A percentile compares a stretch with the other conserved stretches of the same genome.
These are phyloP conservation scores for Himantopus leucocephalus DNA, from an alignment of 2,113 vertebrate genomes.

Conservation along the genomic window DNA sequence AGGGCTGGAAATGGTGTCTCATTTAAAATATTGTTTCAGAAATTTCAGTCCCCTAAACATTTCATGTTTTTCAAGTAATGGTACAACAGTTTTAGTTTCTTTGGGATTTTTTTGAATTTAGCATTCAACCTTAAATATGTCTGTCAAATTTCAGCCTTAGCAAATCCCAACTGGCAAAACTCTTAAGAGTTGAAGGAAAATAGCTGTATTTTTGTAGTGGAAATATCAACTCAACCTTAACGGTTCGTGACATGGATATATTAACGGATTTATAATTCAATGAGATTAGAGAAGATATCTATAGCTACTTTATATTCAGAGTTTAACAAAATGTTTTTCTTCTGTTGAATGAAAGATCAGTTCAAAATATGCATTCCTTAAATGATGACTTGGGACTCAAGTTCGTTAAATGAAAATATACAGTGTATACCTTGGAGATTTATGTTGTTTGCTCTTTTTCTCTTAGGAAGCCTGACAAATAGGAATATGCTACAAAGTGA, in stretches of 20 bases:
- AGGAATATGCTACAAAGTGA: slow-evolving; percentile 42
- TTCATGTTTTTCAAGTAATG: not conserved
- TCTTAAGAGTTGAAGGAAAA: not conserved
- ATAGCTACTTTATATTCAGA: not conserved
- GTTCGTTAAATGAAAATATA: slow-evolving; percentile 4
- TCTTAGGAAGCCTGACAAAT: slow-evolving; percentile 52
- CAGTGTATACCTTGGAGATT: slow-evolving; percentile 3
- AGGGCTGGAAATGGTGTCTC: not conserved
- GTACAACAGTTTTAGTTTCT: not conserved
- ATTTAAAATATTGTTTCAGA: not conserved
- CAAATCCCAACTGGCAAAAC: not conserved
- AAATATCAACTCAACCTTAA: not conserved
- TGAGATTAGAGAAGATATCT: not conserved
- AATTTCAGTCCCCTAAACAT: not conserved
- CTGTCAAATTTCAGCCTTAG: not conserved
- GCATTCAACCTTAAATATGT: not conserved
- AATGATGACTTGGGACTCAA: not conserved
- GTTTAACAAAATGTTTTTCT: not conserved
- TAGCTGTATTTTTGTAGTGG: not conserved
- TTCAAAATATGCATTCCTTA: not conserved
- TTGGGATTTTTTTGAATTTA: not conserved
- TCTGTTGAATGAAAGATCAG: not conserved
- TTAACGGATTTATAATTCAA: not conserved
- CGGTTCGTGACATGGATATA: not conserved
- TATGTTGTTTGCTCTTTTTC: slow-evolving; percentile 57